Percentiles rank a stretch among this genome's conserved stretches.
phyloP scores from a whole-genome alignment of 2,888 invertebrate species.

The Scelioninae gen. 1 region DNA sequence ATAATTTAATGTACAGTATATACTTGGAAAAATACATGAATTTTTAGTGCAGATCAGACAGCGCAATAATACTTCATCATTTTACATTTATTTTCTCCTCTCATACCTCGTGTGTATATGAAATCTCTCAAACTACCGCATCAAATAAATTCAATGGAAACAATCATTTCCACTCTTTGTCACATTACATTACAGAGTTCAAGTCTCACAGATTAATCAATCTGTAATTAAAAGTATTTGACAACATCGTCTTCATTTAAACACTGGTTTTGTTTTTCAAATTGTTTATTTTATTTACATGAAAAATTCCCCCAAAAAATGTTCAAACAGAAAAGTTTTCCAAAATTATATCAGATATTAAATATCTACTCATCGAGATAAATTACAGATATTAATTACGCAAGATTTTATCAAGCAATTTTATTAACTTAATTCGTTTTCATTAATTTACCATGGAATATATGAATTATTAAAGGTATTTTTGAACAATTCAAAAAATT shows the following conservation, averaged over 20 bases:
- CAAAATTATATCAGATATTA: no score
- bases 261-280: slow-evolving; percentile 11
- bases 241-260: background rate
- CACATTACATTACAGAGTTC: background rate
- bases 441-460: no score
- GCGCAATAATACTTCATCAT: slow-evolving; percentile 64
- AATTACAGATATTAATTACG: no score
- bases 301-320: no score
- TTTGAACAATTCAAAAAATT: background rate
- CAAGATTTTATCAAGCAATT: no score
- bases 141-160: slow-evolving; percentile 44
- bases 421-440: no score
- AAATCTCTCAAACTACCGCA: slow-evolving; percentile 40
- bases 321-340: no score
- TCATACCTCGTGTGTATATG: slow-evolving; percentile 18
- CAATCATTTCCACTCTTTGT: slow-evolving; percentile 8
- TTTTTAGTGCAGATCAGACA: slow-evolving; percentile 70
- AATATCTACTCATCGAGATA: no score
- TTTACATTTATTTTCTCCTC: slow-evolving; percentile 33
- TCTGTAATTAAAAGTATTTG: background rate
- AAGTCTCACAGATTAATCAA: background rate
- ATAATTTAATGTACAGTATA: slow-evolving; percentile 69
- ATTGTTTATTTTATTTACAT: background rate
- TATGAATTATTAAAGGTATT: no score
- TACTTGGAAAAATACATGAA: slow-evolving; percentile 70